Evolutionary conservation across 2,888 invertebrate genomes (phyloP).

Genomic region (Ryuthela nishihirai): DNA sequence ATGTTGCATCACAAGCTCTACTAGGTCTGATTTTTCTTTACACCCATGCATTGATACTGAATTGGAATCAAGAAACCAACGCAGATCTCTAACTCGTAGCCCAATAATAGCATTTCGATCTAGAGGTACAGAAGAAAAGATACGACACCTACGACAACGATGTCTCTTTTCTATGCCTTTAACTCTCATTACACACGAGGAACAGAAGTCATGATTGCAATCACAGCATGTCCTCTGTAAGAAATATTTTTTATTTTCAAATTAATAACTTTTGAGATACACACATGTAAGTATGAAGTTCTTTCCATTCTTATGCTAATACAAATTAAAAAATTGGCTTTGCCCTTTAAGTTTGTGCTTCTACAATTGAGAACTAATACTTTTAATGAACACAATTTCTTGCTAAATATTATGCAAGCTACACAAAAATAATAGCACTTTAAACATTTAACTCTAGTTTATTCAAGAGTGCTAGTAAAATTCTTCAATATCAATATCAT

Average conservation of each 20-base stretch:
- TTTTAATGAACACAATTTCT: too few relatives aligned
- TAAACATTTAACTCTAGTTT: too few relatives aligned
- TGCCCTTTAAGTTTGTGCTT: too few relatives aligned
- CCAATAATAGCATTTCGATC: slow-evolving; percentile 53
- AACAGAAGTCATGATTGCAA: slow-evolving; percentile 34
- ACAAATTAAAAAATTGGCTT: too few relatives aligned
- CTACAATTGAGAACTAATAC: too few relatives aligned
- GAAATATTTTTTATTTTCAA: not conserved
- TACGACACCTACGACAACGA: slow-evolving; percentile 51
- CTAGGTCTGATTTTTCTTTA: slow-evolving; percentile 41
- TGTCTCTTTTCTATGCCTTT: slow-evolving; percentile 5
- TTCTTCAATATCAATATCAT: too few relatives aligned
- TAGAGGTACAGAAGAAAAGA: slow-evolving; percentile 55
- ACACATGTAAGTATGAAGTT: too few relatives aligned
- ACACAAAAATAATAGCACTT: too few relatives aligned
- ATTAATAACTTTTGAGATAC: too few relatives aligned
- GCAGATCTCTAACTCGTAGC: slow-evolving; percentile 66
- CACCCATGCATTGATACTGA: slow-evolving; percentile 46
- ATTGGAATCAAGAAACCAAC: slow-evolving; percentile 60
- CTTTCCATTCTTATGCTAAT: too few relatives aligned
- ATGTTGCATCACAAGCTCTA: slow-evolving; percentile 33
- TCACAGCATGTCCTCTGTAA: slow-evolving; percentile 37
- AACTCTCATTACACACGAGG: slow-evolving; percentile 14
- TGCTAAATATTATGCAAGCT: too few relatives aligned
- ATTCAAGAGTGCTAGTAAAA: too few relatives aligned